phyloP scores from a whole-genome alignment of 2,797 vertebrate genomes.

The Simalia tracyae region DNA sequence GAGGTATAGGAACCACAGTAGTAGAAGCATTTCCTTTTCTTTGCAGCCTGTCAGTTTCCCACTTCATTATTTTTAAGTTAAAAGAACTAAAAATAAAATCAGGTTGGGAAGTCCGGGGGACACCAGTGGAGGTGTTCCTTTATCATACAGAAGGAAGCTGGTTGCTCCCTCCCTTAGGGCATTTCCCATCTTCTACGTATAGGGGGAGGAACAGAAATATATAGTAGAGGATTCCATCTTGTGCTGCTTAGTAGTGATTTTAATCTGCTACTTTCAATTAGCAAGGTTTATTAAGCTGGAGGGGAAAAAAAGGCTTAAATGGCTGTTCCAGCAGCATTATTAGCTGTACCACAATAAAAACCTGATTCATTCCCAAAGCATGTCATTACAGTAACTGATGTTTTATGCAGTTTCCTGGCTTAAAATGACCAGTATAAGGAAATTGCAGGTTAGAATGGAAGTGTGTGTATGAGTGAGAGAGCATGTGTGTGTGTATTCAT shows the following conservation, averaged over 20 bases:
- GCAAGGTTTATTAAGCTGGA: constrained; percentile 61
- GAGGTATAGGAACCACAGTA: not conserved
- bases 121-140: no score
- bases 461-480: not conserved
- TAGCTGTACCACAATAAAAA: constrained; percentile 65
- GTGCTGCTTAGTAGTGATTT: not conserved
- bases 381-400: constrained; percentile 48
- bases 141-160: not conserved
- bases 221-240: not conserved
- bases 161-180: not conserved
- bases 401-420: constrained; percentile 13
- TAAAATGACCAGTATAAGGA: constrained; percentile 14
- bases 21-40: not conserved
- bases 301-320: constrained; percentile 48
- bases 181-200: constrained; percentile 1
- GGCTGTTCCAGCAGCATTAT: constrained; percentile 42
- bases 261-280: constrained; percentile 53
- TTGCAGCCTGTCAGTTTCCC: not conserved
- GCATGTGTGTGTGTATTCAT: not conserved
- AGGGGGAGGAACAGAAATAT: constrained; percentile 38
- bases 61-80: not conserved
- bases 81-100: not conserved
- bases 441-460: not conserved
- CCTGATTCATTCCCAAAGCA: constrained; percentile 58
- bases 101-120: not conserved